phyloP scores from a whole-genome alignment of 1,140 invertebrate genomes.

The Papilio xuthus region DNA sequence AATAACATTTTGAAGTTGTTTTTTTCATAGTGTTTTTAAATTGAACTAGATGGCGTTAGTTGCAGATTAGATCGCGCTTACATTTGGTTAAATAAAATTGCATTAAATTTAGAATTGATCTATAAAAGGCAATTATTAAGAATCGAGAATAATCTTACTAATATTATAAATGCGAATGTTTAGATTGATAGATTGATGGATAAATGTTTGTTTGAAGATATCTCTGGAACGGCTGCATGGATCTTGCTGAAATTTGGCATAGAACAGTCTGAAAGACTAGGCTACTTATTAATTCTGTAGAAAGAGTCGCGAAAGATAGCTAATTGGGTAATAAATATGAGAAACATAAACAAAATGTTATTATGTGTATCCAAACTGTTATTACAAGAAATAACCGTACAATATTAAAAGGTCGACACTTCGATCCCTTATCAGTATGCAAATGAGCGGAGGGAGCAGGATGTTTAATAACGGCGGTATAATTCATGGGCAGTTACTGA shows the following conservation, averaged over 20 bases:
- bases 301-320: too few species aligned
- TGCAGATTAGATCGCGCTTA: background rate
- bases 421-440: conserved; percentile 29
- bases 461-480: background rate
- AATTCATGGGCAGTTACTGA: conserved; percentile 18
- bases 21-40: background rate
- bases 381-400: background rate
- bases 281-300: too few species aligned
- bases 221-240: too few species aligned
- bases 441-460: conserved; percentile 3
- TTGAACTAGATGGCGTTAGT: background rate
- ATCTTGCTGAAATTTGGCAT: too few species aligned
- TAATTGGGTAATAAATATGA: background rate
- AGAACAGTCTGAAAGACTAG: too few species aligned
- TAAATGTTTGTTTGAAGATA: too few species aligned
- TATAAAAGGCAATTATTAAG: too few species aligned
- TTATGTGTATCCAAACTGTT: background rate
- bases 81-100: background rate
- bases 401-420: conserved; percentile 20
- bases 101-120: background rate
- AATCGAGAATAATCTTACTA: too few species aligned
- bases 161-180: too few species aligned
- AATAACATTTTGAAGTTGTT: background rate
- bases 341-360: background rate
- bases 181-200: too few species aligned